phyloP scores from a whole-genome alignment of 1,140 invertebrate genomes.

The Eueides isabella region DNA sequence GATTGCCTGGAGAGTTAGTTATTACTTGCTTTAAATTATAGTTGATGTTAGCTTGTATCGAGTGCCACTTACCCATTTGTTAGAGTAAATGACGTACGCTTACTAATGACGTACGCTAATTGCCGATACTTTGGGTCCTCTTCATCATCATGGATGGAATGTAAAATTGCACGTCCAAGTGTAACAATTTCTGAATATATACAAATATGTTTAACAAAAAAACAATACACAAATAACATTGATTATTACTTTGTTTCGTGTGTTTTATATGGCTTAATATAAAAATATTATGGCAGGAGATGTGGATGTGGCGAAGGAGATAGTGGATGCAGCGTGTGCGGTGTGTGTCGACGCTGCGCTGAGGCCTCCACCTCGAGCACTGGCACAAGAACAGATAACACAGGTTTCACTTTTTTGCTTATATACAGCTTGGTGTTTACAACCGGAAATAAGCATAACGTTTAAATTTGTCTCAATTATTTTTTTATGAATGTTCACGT shows the following conservation, averaged over 20 bases:
- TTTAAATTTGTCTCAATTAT: too few species aligned
- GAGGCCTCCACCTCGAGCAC: conserved; percentile 82
- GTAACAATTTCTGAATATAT: too few species aligned
- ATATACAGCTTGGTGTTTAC: too few species aligned
- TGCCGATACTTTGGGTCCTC: too few species aligned
- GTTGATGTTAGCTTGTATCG: not conserved
- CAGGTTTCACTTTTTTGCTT: not conserved
- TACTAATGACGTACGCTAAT: too few species aligned
- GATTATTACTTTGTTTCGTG: not conserved
- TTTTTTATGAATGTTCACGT: too few species aligned
- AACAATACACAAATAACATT: not conserved
- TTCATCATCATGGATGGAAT: too few species aligned
- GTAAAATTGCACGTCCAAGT: too few species aligned
- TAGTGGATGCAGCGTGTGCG: conserved; percentile 95
- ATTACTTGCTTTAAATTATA: conserved; percentile 17
- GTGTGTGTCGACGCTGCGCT: conserved; percentile 94
- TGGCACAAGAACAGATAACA: not conserved
- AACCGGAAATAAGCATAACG: too few species aligned
- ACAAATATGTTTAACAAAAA: too few species aligned
- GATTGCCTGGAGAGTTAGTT: conserved; percentile 94
- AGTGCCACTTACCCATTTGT: not conserved
- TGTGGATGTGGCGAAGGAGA: conserved; percentile 98
- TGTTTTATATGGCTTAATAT: not conserved
- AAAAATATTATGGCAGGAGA: conserved; percentile 82
- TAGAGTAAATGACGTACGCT: conserved; percentile 1